These are phyloP conservation scores for Peromyscus attwateri DNA, from an alignment of 2,797 vertebrate genomes.

Conservation along the genomic window DNA sequence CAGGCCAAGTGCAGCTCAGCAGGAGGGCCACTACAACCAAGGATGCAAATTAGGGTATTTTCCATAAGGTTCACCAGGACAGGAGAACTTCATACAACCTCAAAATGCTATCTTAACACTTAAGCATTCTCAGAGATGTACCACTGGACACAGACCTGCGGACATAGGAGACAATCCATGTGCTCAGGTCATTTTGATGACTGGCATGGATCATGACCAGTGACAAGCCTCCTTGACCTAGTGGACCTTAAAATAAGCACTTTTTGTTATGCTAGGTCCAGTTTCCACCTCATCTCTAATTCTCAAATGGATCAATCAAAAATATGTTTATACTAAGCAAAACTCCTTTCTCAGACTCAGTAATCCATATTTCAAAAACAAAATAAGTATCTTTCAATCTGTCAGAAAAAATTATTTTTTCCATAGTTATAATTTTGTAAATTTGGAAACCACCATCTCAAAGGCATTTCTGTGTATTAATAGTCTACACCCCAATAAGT, in stretches of 20 bases:
- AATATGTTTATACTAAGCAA: slow-evolving; percentile 8
- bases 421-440: slow-evolving; percentile 48
- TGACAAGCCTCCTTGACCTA: background rate
- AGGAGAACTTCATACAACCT: background rate
- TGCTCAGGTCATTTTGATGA: background rate
- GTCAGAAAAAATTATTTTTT: background rate
- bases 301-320: background rate
- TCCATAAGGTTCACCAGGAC: background rate
- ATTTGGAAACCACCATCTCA: background rate
- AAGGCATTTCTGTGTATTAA: background rate
- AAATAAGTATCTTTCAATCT: slow-evolving; percentile 14
- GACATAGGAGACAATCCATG: background rate
- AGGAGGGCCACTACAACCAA: background rate
- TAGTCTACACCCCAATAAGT: background rate
- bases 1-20: no score
- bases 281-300: background rate
- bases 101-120: background rate
- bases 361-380: slow-evolving; percentile 48
- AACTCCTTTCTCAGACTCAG: background rate
- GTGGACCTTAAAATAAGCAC: background rate
- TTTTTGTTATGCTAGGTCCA: background rate
- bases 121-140: background rate
- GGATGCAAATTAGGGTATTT: background rate
- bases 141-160: background rate
- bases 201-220: background rate